Evolutionary conservation across 2,113 vertebrate species (phyloP).

Genomic region (Thymallus thymallus): DNA sequence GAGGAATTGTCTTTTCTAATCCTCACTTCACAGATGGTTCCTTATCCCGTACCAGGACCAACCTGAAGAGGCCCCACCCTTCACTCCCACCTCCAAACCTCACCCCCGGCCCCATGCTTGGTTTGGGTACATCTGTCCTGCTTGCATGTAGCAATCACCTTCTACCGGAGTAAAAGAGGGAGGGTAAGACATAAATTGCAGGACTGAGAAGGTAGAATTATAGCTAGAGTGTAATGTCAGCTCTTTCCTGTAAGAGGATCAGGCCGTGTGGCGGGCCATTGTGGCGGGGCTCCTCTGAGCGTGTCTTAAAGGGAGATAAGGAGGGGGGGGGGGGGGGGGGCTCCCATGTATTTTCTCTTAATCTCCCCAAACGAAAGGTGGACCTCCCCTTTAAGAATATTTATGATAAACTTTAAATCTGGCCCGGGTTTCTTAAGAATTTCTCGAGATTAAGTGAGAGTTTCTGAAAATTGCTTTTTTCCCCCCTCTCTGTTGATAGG

Average conservation of each 20-base stretch:
- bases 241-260: slow-evolving; percentile 64
- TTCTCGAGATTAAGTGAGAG: slow-evolving; percentile 29
- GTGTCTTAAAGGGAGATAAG: neutral
- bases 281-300: neutral
- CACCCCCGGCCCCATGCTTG: no score
- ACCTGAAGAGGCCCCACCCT: no score
- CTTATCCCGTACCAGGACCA: no score
- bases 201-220: slow-evolving; percentile 44
- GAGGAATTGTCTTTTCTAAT: no score
- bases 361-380: slow-evolving; percentile 27
- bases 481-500: slow-evolving; percentile 7
- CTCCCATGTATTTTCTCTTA: slow-evolving; percentile 29
- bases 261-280: slow-evolving; percentile 7
- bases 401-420: slow-evolving; percentile 46
- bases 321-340: slow-evolving; percentile 7
- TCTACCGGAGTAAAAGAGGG: neutral
- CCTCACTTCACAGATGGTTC: no score
- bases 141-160: slow-evolving; percentile 23
- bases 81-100: no score
- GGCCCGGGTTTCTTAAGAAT: slow-evolving; percentile 25
- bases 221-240: slow-evolving; percentile 52
- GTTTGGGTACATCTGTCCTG: neutral
- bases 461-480: slow-evolving; percentile 45
- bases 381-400: slow-evolving; percentile 40
- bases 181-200: slow-evolving; percentile 44